Percentiles rank a stretch among this genome's conserved stretches.
Conservation (phyloP, 2,113 vertebrate species). For the Brachirus orientalis region DNA sequence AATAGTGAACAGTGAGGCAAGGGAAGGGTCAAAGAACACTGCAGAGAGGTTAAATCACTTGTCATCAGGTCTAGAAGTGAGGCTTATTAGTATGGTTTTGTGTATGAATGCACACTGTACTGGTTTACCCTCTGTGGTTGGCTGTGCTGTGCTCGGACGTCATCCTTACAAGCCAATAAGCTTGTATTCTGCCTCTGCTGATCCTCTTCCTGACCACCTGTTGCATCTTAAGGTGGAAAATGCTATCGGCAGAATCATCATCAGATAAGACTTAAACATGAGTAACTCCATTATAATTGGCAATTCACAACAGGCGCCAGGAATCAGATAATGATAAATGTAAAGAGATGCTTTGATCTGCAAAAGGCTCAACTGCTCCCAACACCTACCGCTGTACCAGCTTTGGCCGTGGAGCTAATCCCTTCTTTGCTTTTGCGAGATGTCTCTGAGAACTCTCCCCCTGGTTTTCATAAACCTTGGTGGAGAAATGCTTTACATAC, state of each 20-base stretch:
- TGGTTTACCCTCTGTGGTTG: constrained; percentile 18
- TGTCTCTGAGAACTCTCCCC: constrained; percentile 89
- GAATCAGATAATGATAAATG: constrained; percentile 28
- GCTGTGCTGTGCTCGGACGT: constrained; percentile 9
- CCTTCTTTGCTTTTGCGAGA: constrained; percentile 50
- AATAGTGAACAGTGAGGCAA: too few relatives aligned
- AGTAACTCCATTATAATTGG: background rate
- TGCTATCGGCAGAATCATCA: constrained; percentile 36
- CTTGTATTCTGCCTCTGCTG: constrained; percentile 37
- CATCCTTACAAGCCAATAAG: constrained; percentile 60
- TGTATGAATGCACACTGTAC: background rate
- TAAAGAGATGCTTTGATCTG: background rate
- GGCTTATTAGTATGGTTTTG: background rate
- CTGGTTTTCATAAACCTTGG: constrained; percentile 93
- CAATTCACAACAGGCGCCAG: background rate
- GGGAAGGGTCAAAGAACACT: too few relatives aligned
- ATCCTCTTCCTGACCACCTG: constrained; percentile 75
- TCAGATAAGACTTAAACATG: constrained; percentile 47
- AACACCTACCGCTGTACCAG: background rate
- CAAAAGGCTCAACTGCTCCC: background rate
- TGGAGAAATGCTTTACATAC: constrained; percentile 94
- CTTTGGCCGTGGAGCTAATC: constrained; percentile 20
- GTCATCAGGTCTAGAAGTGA: too few relatives aligned
- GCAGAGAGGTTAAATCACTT: too few relatives aligned
- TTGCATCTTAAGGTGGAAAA: constrained; percentile 52